Percentiles rank a stretch among this genome's conserved stretches.
Conservation (phyloP, 2,888 invertebrate species). For the Caenorhabditis sulstoni region DNA sequence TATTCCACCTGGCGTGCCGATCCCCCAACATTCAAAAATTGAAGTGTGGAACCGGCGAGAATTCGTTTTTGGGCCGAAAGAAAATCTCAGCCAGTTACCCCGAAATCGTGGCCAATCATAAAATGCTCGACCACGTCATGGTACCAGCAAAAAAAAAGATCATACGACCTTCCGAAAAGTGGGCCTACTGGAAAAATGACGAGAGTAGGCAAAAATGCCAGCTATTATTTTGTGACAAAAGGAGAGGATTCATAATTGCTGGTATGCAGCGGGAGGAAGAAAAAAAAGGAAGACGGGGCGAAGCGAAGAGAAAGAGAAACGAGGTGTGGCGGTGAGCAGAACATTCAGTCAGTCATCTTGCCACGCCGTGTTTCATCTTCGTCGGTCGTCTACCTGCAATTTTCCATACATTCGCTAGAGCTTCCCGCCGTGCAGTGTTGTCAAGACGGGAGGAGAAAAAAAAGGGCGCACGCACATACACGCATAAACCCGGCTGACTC, state of each 20-base stretch:
- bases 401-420: conserved; percentile 56
- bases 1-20: background rate
- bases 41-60: no score
- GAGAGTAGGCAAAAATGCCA: conserved; percentile 2
- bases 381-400: conserved; percentile 43
- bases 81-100: no score
- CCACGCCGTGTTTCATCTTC: conserved; percentile 21
- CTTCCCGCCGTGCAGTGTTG: background rate
- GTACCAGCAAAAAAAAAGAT: conserved; percentile 1
- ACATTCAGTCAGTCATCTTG: conserved; percentile 26
- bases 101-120: background rate
- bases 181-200: background rate
- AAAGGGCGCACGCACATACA: conserved; percentile 3
- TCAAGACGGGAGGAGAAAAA: conserved; percentile 24
- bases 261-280: conserved; percentile 3
- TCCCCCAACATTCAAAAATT: no score
- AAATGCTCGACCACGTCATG: background rate
- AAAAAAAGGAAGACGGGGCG: no score
- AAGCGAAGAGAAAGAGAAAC: no score
- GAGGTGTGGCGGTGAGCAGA: conserved; percentile 16
- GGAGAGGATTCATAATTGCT: conserved; percentile 31
- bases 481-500: conserved; percentile 24
- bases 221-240: conserved; percentile 23
- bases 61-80: background rate
- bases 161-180: background rate